phyloP scores from a whole-genome alignment of 2,113 vertebrate species.

The Lophura nycthemera region DNA sequence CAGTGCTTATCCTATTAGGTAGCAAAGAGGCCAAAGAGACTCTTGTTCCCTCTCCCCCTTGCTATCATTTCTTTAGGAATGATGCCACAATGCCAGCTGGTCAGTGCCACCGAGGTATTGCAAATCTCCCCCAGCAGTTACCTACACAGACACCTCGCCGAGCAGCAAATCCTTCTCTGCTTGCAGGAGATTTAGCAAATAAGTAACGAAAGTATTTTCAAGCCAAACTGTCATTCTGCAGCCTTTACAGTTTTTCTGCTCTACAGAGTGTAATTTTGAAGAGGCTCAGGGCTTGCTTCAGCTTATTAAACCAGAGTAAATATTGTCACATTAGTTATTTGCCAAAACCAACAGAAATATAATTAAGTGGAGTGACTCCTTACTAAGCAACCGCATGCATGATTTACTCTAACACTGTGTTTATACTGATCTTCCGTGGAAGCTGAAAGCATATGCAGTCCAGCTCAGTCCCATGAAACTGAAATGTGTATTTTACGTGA shows the following conservation, averaged over 20 bases:
- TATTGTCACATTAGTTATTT: slow-evolving; percentile 18
- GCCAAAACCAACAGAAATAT: slow-evolving; percentile 53
- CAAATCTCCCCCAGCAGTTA: background rate
- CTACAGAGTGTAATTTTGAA: slow-evolving; percentile 30
- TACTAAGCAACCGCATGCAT: background rate
- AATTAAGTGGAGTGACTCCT: slow-evolving; percentile 39
- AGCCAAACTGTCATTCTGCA: background rate
- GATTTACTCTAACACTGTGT: background rate
- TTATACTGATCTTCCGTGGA: background rate
- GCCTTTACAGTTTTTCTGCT: slow-evolving; percentile 24
- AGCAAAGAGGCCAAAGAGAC: background rate
- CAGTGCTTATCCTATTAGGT: background rate
- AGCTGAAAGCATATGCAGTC: background rate
- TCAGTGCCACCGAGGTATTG: background rate
- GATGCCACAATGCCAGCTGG: background rate
- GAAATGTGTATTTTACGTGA: background rate
- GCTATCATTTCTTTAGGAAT: background rate
- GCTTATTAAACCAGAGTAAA: slow-evolving; percentile 56
- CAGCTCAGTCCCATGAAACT: accelerated
- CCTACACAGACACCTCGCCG: background rate
- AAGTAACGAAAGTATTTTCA: background rate
- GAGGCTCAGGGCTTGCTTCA: background rate
- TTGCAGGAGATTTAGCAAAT: background rate
- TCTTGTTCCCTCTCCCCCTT: background rate
- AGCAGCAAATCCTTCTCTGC: background rate